These are phyloP conservation scores for Drosophila paracracens DNA, from an alignment of 2,888 invertebrate species.

Conservation along the genomic window DNA sequence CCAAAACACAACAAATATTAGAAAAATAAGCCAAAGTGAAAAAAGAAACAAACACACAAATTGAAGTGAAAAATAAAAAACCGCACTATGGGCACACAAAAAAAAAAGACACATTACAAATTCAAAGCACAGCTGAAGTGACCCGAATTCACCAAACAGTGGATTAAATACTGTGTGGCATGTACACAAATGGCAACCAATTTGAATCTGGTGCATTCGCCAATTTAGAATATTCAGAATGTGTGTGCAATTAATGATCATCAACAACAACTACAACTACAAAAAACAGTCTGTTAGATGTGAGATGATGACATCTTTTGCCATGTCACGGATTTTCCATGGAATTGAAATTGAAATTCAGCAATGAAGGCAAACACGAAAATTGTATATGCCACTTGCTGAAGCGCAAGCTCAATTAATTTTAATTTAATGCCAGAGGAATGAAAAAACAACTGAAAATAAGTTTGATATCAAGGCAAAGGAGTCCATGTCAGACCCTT, in stretches of 20 bases:
- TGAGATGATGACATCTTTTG: constrained; percentile 66
- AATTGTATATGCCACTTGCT: constrained; percentile 63
- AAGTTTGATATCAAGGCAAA: constrained; percentile 60
- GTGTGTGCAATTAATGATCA: constrained; percentile 27
- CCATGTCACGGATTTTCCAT: constrained; percentile 67
- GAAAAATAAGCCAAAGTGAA: constrained; percentile 24
- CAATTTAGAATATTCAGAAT: constrained; percentile 53
- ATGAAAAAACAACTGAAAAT: constrained; percentile 10
- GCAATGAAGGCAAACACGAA: constrained; percentile 52
- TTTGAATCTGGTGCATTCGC: constrained; percentile 63
- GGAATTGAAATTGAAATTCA: constrained; percentile 69
- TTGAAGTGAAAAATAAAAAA: constrained; percentile 58
- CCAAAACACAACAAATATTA: constrained; percentile 19
- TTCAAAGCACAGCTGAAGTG: constrained; percentile 53
- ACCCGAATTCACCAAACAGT: constrained; percentile 42
- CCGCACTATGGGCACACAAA: constrained; percentile 28
- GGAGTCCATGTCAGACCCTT: constrained; percentile 63
- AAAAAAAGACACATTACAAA: constrained; percentile 34
- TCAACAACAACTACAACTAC: neutral
- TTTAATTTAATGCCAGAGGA: constrained; percentile 67
- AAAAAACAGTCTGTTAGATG: neutral
- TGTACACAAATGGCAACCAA: constrained; percentile 40
- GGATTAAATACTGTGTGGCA: constrained; percentile 27
- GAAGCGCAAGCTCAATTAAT: constrained; percentile 64
- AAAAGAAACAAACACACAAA: constrained; percentile 12